Conservation (phyloP, 2,888 invertebrate species). For the Mythimna albipuncta region DNA sequence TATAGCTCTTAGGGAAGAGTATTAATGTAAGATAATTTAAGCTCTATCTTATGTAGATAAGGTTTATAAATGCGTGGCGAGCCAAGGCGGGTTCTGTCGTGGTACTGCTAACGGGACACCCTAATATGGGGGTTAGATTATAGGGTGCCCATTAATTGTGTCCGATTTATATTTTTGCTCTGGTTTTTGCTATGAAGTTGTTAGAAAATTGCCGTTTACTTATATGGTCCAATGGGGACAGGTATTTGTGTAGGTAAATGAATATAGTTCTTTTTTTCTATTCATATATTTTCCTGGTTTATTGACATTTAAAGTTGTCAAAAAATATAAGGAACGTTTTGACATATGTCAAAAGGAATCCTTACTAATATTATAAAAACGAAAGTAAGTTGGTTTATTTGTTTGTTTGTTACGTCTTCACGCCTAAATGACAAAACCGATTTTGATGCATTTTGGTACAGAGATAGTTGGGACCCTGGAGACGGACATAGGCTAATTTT, state of each 20-base stretch:
- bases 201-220: constrained; percentile 42
- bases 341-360: no score
- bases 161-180: constrained; percentile 57
- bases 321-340: no score
- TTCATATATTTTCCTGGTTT: background rate
- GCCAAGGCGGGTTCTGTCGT: constrained; percentile 49
- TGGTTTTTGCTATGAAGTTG: constrained; percentile 43
- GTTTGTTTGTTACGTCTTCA: no score
- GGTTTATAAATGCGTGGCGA: constrained; percentile 38
- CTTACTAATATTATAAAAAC: no score
- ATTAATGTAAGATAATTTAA: constrained; percentile 32
- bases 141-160: constrained; percentile 67
- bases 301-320: background rate
- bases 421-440: no score
- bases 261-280: background rate
- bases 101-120: constrained; percentile 73
- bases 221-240: constrained; percentile 37
- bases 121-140: constrained; percentile 77
- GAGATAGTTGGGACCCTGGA: no score
- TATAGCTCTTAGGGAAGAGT: constrained; percentile 29
- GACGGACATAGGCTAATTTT: no score
- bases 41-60: constrained; percentile 53
- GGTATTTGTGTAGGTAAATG: background rate
- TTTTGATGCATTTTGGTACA: no score
- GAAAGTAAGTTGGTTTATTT: no score